Conservation (phyloP, 2,113 vertebrate genomes). For the Alligator sinensis region DNA sequence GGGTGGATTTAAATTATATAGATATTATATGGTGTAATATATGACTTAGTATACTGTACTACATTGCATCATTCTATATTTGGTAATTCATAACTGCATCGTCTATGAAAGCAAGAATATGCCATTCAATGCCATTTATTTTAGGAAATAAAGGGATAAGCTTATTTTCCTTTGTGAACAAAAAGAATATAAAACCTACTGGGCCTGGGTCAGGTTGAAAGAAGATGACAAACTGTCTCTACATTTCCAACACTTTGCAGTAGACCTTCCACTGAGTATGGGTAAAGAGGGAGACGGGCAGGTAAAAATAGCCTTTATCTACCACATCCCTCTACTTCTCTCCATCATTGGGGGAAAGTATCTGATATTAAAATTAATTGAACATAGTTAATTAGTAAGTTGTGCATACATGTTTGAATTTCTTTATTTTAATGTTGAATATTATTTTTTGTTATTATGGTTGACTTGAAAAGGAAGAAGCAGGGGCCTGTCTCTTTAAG, state of each 20-base stretch:
- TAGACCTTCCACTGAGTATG: background rate
- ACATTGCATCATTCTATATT: background rate
- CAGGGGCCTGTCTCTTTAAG: background rate
- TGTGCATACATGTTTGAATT: background rate
- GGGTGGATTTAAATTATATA: background rate
- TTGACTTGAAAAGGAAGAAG: no score
- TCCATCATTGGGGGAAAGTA: background rate
- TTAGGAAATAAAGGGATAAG: background rate
- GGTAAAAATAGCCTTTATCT: background rate
- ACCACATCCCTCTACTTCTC: background rate
- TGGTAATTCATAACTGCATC: background rate
- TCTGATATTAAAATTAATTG: background rate
- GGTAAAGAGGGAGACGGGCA: background rate
- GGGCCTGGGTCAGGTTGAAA: slow-evolving; percentile 43
- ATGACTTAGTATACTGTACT: background rate
- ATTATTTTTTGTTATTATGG: background rate
- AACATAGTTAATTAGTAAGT: background rate
- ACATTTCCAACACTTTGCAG: background rate
- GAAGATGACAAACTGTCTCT: slow-evolving; percentile 26
- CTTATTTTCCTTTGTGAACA: background rate
- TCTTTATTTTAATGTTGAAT: background rate
- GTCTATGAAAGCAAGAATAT: slow-evolving; percentile 4
- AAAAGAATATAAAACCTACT: background rate
- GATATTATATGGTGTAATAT: background rate
- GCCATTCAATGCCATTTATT: background rate